Conservation (phyloP, 2,797 vertebrate genomes). For the Chiloscyllium punctatum region DNA sequence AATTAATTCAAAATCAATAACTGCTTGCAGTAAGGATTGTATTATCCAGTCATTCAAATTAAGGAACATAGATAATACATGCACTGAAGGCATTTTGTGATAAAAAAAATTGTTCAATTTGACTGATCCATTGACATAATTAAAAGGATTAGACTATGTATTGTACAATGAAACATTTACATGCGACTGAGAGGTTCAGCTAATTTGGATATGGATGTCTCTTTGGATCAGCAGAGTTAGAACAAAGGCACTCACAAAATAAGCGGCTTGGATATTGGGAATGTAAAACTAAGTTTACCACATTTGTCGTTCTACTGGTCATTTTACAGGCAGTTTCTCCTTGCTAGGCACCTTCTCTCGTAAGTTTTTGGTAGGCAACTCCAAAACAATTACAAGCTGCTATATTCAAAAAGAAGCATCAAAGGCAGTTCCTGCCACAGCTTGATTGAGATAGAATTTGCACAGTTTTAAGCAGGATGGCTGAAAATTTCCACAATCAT, state of each 20-base stretch:
- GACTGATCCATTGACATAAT: background rate
- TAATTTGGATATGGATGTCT: background rate
- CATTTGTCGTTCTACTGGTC: background rate
- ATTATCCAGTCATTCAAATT: background rate
- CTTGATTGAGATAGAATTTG: background rate
- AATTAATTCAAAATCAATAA: background rate
- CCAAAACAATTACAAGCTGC: background rate
- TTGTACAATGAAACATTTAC: background rate
- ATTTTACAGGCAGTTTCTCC: too few species aligned
- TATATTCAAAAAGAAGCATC: background rate
- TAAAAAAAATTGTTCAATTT: too few species aligned
- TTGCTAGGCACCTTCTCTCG: background rate
- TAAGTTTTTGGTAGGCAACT: background rate
- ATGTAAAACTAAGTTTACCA: background rate
- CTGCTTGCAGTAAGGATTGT: background rate
- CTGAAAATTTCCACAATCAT: background rate
- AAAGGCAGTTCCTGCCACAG: background rate
- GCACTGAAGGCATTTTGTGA: background rate
- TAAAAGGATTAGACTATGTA: background rate
- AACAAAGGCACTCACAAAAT: background rate
- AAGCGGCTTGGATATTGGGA: background rate
- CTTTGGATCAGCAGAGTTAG: background rate
- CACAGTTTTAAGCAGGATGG: background rate
- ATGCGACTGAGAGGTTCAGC: background rate
- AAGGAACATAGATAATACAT: background rate